Base-by-base conservation (phyloP, 1,140 invertebrate genomes). In the Drosophila lowei region DNA sequence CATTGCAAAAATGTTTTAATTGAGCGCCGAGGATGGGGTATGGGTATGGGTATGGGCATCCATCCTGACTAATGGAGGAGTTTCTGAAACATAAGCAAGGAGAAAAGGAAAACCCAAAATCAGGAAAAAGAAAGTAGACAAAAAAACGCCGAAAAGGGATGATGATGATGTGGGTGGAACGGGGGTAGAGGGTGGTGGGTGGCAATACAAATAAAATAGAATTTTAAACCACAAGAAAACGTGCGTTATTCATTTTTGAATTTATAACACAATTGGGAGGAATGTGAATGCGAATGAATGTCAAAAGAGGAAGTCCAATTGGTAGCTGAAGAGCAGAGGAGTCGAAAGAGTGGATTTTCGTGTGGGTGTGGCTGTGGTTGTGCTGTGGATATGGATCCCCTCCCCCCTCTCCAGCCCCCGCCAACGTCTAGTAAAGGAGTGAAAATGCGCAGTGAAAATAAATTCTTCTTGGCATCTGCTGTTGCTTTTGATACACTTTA, bases 161-260 rank as follows among this genome's bases (percentile, higher is more conserved):
- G 30, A 11, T 5, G 21, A n/a, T n/a, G n/a, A n/a, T n/a, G n/a
- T n/a, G n/a, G n/a, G 34, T 5, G 4, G 9, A 3, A 3, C 8
- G 30, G 13, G 25, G 16, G 4, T 5, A 7, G 18, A 61, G 11
- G 11, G 11, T 13, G 11, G 11, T 18, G 21, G 15, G 3, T 56
- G 63, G 62, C 74, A 81, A 84, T 81, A 84, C 58, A 88, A 88
- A 88, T 88, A 72, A 88, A 88, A 89, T 88, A 72, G 74, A 79
- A 88, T 83, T 83, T 79, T 63, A 64, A 88, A 83, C 83, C 84
- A 76, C 83, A 88, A 66, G 84, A 66, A 83, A 89, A 83, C 83
- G 83, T 88, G 83, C 84, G 79, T 89, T 88, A 88, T 83, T 89
- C 76, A 88, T 88, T 88, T 88, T 79, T 88, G 76, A 88, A 88